These are phyloP conservation scores for Brachionus calyciflorus DNA, from an alignment of 1,140 invertebrate genomes.

Conservation along the genomic window DNA sequence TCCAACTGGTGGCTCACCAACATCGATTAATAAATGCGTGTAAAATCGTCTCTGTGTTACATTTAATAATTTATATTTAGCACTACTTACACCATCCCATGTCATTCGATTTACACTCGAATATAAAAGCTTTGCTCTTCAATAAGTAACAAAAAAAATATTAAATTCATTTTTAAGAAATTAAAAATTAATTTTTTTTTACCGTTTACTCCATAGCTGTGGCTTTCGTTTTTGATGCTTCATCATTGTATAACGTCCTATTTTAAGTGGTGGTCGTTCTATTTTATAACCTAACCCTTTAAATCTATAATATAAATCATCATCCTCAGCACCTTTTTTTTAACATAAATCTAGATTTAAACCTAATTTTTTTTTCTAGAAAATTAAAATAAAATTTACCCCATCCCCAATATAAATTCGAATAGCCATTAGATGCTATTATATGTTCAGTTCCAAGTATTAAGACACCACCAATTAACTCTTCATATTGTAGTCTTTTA, in stretches of 20 bases:
- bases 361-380: neutral
- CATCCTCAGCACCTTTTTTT: slow-evolving; percentile 34
- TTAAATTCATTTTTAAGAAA: neutral
- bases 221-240: slow-evolving; percentile 58
- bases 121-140: slow-evolving; percentile 59
- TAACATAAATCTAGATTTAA: neutral
- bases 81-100: slow-evolving; percentile 64
- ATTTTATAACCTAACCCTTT: slow-evolving; percentile 56
- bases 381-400: slow-evolving; percentile 11
- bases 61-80: slow-evolving; percentile 59
- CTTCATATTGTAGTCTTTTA: slow-evolving; percentile 76
- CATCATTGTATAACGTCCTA: slow-evolving; percentile 58
- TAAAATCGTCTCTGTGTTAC: slow-evolving; percentile 55
- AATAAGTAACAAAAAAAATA: slow-evolving; percentile 49
- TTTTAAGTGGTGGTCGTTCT: slow-evolving; percentile 52
- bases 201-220: slow-evolving; percentile 58
- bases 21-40: slow-evolving; percentile 62
- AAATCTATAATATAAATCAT: slow-evolving; percentile 53
- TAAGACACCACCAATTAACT: slow-evolving; percentile 76
- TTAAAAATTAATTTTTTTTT: slow-evolving; percentile 42
- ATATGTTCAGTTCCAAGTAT: slow-evolving; percentile 58
- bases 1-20: slow-evolving; percentile 59
- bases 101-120: slow-evolving; percentile 61
- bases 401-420: slow-evolving; percentile 44
- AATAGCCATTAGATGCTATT: slow-evolving; percentile 39